Evolutionary conservation across 2,113 vertebrate species (phyloP).

Genomic region (Marmota flaviventris): DNA sequence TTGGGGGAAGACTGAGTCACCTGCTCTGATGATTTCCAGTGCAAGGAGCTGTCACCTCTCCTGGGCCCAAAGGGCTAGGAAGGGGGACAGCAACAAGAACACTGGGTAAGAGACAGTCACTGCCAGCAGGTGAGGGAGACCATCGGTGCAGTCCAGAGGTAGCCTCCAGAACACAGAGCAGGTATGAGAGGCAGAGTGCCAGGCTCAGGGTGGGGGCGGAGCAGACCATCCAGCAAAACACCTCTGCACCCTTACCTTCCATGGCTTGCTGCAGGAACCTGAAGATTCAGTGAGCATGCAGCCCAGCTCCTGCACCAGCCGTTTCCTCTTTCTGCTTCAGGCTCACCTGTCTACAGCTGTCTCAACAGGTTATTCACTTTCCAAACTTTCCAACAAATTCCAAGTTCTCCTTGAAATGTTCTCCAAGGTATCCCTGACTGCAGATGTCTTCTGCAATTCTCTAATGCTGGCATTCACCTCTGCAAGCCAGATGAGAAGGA

Average conservation of each 20-base stretch:
- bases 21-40: not conserved
- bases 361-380: not conserved
- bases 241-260: not conserved
- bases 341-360: too few relatives aligned
- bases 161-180: not conserved
- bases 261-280: not conserved
- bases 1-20: not conserved
- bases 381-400: not conserved
- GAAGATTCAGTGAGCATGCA: not conserved
- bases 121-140: not conserved
- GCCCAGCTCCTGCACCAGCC: not conserved
- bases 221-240: not conserved
- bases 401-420: not conserved
- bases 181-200: not conserved
- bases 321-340: not conserved
- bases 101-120: not conserved
- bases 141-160: not conserved
- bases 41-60: not conserved
- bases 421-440: not conserved
- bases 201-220: not conserved
- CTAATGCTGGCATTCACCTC: not conserved
- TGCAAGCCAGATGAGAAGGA: not conserved
- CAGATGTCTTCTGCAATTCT: not conserved
- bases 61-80: not conserved
- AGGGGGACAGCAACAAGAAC: not conserved